Conservation (phyloP, 2,888 invertebrate genomes). For the Thera obeliscata region DNA sequence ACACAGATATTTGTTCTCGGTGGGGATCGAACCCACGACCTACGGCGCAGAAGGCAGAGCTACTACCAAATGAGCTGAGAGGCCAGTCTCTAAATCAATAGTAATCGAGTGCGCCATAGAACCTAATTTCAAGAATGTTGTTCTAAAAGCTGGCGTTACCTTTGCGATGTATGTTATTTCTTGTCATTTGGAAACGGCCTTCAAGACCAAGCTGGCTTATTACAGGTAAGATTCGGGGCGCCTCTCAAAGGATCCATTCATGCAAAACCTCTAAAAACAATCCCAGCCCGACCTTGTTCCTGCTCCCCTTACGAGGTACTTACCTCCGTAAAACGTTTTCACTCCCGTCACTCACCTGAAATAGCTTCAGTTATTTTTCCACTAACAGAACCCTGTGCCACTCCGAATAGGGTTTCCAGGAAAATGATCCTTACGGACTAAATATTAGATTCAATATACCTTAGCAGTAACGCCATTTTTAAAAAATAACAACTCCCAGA, state of each 20-base stretch:
- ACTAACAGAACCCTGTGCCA: constrained; percentile 7
- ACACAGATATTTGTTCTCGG: too few species aligned
- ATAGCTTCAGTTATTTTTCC: constrained; percentile 25
- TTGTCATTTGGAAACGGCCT: background rate
- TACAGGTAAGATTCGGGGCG: background rate
- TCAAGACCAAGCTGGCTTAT: background rate
- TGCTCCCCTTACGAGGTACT: constrained; percentile 22
- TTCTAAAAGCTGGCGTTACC: too few species aligned
- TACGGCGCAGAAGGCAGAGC: too few species aligned
- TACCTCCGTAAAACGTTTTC: constrained; percentile 24
- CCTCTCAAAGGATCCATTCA: constrained; percentile 1
- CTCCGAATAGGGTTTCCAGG: background rate
- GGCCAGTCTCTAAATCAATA: too few species aligned
- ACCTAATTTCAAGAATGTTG: too few species aligned
- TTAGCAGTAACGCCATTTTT: background rate
- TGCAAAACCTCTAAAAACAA: constrained; percentile 17
- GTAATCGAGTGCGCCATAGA: too few species aligned
- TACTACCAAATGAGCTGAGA: too few species aligned
- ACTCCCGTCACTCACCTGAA: constrained; percentile 34
- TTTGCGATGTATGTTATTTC: background rate
- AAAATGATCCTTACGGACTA: background rate
- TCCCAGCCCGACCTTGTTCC: constrained; percentile 22
- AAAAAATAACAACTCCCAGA: background rate
- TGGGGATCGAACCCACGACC: too few species aligned
- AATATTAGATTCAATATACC: background rate